Base-by-base conservation (phyloP, 30 jellyfish, hydroid and myxozoan species). In the Chrysaora quinquecirrha region DNA sequence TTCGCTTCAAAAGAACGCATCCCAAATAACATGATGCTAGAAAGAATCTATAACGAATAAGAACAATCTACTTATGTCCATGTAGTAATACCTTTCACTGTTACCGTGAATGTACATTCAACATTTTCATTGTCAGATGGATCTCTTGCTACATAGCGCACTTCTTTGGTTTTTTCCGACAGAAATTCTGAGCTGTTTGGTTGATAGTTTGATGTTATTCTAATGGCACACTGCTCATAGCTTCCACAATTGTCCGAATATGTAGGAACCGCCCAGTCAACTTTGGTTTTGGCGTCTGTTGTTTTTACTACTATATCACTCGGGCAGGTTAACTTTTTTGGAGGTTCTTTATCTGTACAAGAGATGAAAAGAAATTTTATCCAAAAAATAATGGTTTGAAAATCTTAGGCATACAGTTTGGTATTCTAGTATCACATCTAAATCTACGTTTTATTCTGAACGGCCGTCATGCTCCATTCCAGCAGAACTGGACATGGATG, bases 241-340 rank as follows among this genome's bases (percentile, higher is more conserved):
- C 27, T 31, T 0, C 98, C 98, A 79, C 98, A 91, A 76, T 91
- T 91, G 77, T 91, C 98, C 16, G 91, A 28, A 68, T 73, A 91
- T 28, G 81, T 38, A 0, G 87, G 96, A 50, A 77, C 80, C 12
- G 43, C 22, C 98, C 98, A 91, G 3, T 21, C 46, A 7, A 91
- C 95, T 56, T 30, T 28, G 3, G 28, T 48, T 4, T 33, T 23
- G 24, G 69, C 31, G 18, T 23, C 49, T 34, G 96, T 34, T 3
- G 98, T 78, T 27, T 85, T 30, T 66, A 16, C 63, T 1, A 65
- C 69, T 43, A 75, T 72, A 29, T 81, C 94, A 24, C 29, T 1
- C 3, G 98, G 98, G 72, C 98, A 91, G 54, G 29, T 33, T 27
- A 69, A 14, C 34, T 71, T 3, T 27, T 27, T 86, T 14, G 98